Percentiles rank a stretch among this genome's conserved stretches.
phyloP scores from a whole-genome alignment of 1,140 invertebrate species.

The Pseudomyrmex sp. region DNA sequence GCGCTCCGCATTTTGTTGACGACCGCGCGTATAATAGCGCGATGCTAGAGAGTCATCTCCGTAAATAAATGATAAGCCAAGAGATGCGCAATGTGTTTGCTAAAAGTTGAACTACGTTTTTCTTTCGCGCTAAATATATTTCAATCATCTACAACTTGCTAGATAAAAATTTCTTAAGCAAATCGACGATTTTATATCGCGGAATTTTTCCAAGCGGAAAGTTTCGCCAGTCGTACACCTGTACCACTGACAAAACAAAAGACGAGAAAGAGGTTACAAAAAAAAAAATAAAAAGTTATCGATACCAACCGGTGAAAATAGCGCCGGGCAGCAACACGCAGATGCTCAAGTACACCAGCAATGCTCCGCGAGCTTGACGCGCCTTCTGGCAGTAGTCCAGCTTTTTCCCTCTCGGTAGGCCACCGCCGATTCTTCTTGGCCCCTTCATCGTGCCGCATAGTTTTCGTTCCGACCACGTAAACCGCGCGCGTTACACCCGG shows the following conservation, averaged over 20 bases:
- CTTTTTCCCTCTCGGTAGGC: slow-evolving; percentile 77
- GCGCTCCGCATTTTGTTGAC: background rate
- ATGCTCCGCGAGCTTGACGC: slow-evolving; percentile 77
- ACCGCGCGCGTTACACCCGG: slow-evolving; percentile 76
- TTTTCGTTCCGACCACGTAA: slow-evolving; percentile 81
- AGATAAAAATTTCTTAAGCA: background rate
- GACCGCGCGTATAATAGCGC: background rate
- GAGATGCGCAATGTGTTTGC: no score
- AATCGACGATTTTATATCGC: no score
- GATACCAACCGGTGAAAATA: slow-evolving; percentile 80
- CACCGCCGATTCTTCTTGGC: slow-evolving; percentile 80
- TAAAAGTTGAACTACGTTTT: no score
- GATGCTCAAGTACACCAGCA: slow-evolving; percentile 78
- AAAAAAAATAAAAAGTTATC: background rate
- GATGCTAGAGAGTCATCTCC: no score
- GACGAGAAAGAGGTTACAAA: slow-evolving; percentile 27
- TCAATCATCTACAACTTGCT: no score
- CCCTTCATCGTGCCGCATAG: slow-evolving; percentile 83
- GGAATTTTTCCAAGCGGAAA: background rate
- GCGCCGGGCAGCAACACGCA: slow-evolving; percentile 78
- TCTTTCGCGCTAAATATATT: no score
- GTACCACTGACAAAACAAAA: background rate
- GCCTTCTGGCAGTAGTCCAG: slow-evolving; percentile 79
- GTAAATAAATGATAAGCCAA: no score
- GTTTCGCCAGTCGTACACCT: background rate